Evolutionary conservation across 2,888 invertebrate genomes (phyloP).

Genomic region (Sminthurides aquaticus): DNA sequence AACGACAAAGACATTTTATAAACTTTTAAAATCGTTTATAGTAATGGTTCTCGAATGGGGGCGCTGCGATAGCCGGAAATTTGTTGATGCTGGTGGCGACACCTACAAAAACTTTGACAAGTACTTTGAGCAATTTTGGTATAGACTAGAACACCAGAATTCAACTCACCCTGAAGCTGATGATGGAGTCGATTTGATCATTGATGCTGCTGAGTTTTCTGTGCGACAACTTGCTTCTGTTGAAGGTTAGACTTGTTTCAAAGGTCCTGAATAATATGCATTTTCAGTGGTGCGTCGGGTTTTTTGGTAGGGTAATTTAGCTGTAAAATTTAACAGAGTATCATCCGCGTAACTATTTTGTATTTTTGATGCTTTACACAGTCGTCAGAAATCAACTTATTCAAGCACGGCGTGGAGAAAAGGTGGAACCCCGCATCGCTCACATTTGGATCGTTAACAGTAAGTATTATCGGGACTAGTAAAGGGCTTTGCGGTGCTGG

Average conservation of each 20-base stretch:
- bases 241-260: slow-evolving; percentile 3
- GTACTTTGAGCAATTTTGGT: slow-evolving; percentile 1
- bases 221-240: background rate
- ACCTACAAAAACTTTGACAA: background rate
- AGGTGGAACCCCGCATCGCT: background rate
- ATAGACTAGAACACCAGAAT: background rate
- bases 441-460: background rate
- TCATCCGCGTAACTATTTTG: no score
- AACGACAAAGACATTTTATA: no score
- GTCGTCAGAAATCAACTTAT: background rate
- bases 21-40: background rate
- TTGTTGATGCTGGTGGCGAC: background rate
- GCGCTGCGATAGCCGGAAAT: background rate
- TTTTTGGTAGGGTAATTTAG: no score
- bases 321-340: no score
- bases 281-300: no score
- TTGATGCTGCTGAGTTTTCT: background rate
- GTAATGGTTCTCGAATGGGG: background rate
- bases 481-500: no score
- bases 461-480: no score
- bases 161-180: background rate
- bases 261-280: no score
- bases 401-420: background rate
- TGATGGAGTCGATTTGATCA: background rate
- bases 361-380: no score